Evolutionary conservation across 2,113 vertebrate genomes (phyloP).

Genomic region (Hepsetus odoe): DNA sequence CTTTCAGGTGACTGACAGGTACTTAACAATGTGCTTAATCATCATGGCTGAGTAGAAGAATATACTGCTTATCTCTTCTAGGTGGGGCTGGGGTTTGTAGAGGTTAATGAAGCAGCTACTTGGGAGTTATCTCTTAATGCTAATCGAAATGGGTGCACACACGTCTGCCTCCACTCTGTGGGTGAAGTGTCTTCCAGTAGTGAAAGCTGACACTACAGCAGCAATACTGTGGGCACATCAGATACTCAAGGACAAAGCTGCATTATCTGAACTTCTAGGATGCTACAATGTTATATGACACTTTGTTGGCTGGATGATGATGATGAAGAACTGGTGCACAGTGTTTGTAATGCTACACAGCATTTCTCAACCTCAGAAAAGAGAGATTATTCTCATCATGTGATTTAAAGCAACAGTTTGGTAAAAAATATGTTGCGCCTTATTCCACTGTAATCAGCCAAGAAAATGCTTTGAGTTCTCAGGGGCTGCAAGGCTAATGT

Average conservation of each 20-base stretch:
- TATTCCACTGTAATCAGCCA: too few species aligned
- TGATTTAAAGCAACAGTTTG: too few species aligned
- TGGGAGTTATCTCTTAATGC: slow-evolving; percentile 26
- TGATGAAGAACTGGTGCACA: background rate
- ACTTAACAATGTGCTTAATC: slow-evolving; percentile 50
- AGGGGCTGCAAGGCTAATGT: too few species aligned
- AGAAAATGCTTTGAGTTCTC: too few species aligned
- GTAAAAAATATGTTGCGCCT: too few species aligned
- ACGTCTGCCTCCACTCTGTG: slow-evolving; percentile 22
- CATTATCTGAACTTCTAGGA: slow-evolving; percentile 16
- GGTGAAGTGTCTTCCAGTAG: background rate
- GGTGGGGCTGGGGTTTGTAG: background rate
- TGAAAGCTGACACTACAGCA: slow-evolving; percentile 14
- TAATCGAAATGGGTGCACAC: slow-evolving; percentile 26
- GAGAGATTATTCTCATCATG: too few species aligned
- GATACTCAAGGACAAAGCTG: slow-evolving; percentile 34
- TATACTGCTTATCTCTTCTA: slow-evolving; percentile 50
- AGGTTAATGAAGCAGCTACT: slow-evolving; percentile 29
- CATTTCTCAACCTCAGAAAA: background rate
- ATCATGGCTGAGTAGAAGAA: slow-evolving; percentile 29
- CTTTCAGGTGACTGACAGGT: slow-evolving; percentile 41
- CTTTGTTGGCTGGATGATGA: too few species aligned
- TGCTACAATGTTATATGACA: slow-evolving; percentile 20
- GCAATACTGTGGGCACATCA: background rate
- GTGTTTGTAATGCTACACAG: background rate